Evolutionary conservation across 2,797 vertebrate genomes (phyloP), one percentile per base, ranked within the genome.

Genomic region (Brotula barbata): DNA sequence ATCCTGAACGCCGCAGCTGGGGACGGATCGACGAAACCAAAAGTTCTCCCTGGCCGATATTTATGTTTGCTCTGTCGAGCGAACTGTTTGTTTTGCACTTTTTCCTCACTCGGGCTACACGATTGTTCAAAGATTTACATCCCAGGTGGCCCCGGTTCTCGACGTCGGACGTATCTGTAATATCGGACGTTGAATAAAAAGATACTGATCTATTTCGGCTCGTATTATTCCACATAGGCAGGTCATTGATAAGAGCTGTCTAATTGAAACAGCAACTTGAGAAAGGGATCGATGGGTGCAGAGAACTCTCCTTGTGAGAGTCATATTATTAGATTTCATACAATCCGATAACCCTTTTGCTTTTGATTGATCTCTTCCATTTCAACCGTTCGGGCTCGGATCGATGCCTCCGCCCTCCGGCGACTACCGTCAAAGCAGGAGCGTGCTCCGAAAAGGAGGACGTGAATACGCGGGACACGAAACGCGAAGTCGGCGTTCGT

Each of bases 241-340:
- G 61, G 47, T 66, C 73, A 84, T 83, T 84, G 82, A 86, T 81
- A 77, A 81, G 78, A 77, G 78, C 77, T 75, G 85, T 86, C 85
- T 88, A 89, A 92, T 90, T 90, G 87, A 91, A 91, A 89, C 77
- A 67, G 86, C 84, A 86, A 84, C 86, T 87, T 85, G 82, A 85
- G 77, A 86, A 75, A 78, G 56, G 71, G 82, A 90, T 91, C 86
- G 81, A 91, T 91, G 74, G 75, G 78, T 66, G 80, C 80, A 84
- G 81, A 85, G 83, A 83, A 82, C 82, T 78, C 81, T 82, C 84
- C 73, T 83, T 77, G 80, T 73, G 73, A 63, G 78, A 86, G 79
- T 84, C 79, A 71, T 77, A 90, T 91, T 91, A 91, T 91, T 91
- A 89, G 84, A 90, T 92, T 91, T 75, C 83, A 84, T 84, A 89